Conservation (phyloP, 2,113 vertebrate genomes). For the Rhea pennata region DNA sequence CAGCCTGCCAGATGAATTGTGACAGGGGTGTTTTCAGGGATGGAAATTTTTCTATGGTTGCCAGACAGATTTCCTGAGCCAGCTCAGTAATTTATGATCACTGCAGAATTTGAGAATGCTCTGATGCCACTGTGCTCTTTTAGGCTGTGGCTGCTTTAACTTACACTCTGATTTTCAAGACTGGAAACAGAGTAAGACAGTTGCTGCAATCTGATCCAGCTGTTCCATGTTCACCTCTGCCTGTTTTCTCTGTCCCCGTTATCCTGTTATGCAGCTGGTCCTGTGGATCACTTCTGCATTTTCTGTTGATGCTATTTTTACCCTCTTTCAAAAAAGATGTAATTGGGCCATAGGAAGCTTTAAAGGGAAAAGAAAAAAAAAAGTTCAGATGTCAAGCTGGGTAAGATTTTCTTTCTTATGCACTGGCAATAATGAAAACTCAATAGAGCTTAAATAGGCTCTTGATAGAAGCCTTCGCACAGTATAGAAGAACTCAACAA, state of each 20-base stretch:
- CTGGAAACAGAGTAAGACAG: not conserved
- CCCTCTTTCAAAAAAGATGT: not conserved
- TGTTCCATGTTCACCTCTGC: not conserved
- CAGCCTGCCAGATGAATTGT: not conserved
- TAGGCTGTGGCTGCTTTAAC: not conserved
- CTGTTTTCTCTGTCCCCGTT: not conserved
- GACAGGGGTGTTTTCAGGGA: not conserved
- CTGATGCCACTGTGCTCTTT: not conserved
- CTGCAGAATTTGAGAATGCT: not conserved
- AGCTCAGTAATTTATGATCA: not conserved
- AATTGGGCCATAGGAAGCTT: not conserved
- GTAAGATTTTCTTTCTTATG: not conserved
- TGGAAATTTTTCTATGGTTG: not conserved
- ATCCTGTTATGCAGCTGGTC: not conserved
- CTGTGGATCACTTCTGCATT: not conserved
- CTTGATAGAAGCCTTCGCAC: not conserved
- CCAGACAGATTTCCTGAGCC: not conserved
- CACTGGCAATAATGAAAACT: not conserved
- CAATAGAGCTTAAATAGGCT: not conserved
- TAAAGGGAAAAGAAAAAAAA: not conserved
- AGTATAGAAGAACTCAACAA: not conserved
- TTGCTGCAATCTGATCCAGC: not conserved
- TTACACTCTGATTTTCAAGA: not conserved
- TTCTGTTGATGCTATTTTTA: not conserved
- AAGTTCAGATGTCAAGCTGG: not conserved